These are phyloP conservation scores for Aradophagus sp. DNA, from an alignment of 1,140 invertebrate genomes.

Conservation along the genomic window DNA sequence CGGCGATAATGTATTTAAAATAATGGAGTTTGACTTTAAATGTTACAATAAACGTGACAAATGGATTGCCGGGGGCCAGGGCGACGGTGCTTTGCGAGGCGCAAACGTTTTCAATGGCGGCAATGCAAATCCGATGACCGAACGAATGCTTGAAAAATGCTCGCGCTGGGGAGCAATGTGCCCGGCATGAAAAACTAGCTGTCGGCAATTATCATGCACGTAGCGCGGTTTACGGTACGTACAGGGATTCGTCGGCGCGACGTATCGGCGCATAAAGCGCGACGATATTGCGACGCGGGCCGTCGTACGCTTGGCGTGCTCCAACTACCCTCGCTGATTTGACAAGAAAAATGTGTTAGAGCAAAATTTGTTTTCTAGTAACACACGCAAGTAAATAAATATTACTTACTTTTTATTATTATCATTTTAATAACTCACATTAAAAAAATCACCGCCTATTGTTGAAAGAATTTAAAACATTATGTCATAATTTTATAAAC, in stretches of 20 bases:
- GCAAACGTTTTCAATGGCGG: conserved; percentile 42
- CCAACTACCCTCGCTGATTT: too few species aligned
- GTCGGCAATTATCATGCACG: conserved; percentile 54
- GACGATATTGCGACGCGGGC: too few species aligned
- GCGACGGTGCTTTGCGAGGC: conserved; percentile 22
- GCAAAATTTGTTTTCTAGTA: too few species aligned
- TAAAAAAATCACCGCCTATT: too few species aligned
- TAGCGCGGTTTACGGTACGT: conserved; percentile 41
- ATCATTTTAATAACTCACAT: too few species aligned
- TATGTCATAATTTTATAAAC: too few species aligned
- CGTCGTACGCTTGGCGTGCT: too few species aligned
- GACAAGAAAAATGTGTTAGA: too few species aligned
- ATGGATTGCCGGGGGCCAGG: conserved; percentile 25
- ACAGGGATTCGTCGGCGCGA: conserved; percentile 41
- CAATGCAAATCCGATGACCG: conserved; percentile 43
- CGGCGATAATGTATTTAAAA: conserved; percentile 46
- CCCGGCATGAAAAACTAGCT: conserved; percentile 47
- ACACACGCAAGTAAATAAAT: too few species aligned
- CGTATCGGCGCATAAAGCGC: conserved; percentile 49
- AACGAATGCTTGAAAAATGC: conserved; percentile 40
- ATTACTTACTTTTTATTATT: too few species aligned
- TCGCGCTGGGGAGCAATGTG: conserved; percentile 26
- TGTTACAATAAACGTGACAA: conserved; percentile 51
- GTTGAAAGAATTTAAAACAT: too few species aligned
- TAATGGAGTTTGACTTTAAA: conserved; percentile 43